A percentile compares a stretch with the other conserved stretches of the same genome.
These are phyloP conservation scores for Dilophus febrilis DNA, from an alignment of 2,888 invertebrate genomes.

Conservation along the genomic window DNA sequence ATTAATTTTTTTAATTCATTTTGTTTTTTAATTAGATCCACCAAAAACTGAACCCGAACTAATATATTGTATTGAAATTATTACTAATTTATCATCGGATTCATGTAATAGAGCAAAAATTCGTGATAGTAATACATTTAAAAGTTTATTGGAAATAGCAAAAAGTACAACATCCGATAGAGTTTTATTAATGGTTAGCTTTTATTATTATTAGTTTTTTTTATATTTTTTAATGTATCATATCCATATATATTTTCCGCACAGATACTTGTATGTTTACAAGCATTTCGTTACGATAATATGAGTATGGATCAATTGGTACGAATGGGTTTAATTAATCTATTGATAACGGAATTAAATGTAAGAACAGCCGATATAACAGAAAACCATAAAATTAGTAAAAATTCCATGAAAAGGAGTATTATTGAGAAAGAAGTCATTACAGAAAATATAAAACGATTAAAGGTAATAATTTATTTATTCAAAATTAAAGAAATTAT, in stretches of 20 bases:
- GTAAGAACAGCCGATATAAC: constrained; percentile 14
- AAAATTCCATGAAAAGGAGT: too few species aligned
- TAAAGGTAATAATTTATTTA: too few species aligned
- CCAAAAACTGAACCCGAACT: constrained; percentile 22
- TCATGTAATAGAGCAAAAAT: constrained; percentile 29
- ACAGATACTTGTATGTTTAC: constrained; percentile 26
- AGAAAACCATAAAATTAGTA: constrained; percentile 6
- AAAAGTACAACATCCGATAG: constrained; percentile 20
- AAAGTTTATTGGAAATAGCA: constrained; percentile 23
- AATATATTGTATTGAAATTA: constrained; percentile 25
- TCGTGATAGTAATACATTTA: constrained; percentile 24
- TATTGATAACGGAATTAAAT: constrained; percentile 33
- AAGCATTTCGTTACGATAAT: constrained; percentile 32
- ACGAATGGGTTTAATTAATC: constrained; percentile 35
- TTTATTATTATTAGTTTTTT: not conserved
- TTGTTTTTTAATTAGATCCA: too few species aligned
- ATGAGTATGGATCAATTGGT: constrained; percentile 34
- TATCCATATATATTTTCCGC: constrained; percentile 4
- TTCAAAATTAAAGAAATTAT: too few species aligned
- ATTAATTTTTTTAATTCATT: too few species aligned
- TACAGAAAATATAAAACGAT: too few species aligned
- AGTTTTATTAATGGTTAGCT: constrained; percentile 19
- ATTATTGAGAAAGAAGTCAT: too few species aligned
- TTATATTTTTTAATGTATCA: not conserved
- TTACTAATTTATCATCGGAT: constrained; percentile 25